Percentiles rank a stretch among this genome's conserved stretches.
Conservation (phyloP, 1,140 invertebrate genomes). For the Aphelenchoides besseyi region DNA sequence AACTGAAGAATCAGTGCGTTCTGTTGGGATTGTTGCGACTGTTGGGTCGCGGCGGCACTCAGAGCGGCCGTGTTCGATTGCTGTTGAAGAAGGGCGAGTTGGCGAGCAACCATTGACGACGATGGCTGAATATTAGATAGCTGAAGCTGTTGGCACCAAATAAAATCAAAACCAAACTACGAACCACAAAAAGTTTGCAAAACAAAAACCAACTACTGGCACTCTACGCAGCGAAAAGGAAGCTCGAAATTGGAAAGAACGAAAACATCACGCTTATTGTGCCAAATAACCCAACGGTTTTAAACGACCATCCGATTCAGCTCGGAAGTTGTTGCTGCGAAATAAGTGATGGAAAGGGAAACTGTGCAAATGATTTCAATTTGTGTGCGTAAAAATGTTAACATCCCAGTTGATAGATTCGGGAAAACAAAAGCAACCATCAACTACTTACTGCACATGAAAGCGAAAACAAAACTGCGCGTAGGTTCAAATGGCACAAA, state of each 20-base stretch:
- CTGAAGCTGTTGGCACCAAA: constrained; percentile 23
- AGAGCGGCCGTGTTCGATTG: constrained; percentile 26
- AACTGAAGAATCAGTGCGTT: constrained; percentile 24
- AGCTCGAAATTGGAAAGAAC: background rate
- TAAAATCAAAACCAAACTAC: constrained; percentile 23
- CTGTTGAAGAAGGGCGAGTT: constrained; percentile 11
- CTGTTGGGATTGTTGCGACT: no score
- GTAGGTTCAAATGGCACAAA: no score
- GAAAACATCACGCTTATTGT: background rate
- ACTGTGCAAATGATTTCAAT: background rate
- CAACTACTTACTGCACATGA: background rate
- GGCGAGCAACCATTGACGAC: no score
- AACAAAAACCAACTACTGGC: no score
- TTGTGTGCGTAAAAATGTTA: background rate
- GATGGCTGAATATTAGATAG: constrained; percentile 39
- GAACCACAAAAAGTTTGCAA: constrained; percentile 29
- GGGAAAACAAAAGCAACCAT: background rate
- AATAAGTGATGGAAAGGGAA: background rate
- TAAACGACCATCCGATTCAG: background rate
- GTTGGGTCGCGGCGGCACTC: constrained; percentile 19
- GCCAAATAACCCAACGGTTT: background rate
- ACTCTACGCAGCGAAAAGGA: background rate
- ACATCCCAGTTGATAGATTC: background rate
- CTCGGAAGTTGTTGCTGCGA: background rate
- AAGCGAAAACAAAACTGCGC: no score